Evolutionary conservation across 1,140 invertebrate genomes (phyloP).

Genomic region (Muscidifurax raptorellus): DNA sequence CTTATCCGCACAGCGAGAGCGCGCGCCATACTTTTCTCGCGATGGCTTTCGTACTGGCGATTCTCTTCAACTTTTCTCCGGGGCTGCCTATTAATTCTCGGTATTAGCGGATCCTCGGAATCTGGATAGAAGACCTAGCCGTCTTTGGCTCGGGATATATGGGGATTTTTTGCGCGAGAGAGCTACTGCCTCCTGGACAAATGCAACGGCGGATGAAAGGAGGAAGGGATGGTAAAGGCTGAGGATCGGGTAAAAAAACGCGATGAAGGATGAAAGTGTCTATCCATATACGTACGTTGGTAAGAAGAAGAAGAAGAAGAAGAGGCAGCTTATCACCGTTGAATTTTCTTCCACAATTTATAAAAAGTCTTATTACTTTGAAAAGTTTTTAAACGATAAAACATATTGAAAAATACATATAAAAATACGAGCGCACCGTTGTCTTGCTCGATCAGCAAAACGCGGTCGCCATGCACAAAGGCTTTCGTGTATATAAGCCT

Average conservation of each 20-base stretch:
- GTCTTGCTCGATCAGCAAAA: too few species aligned
- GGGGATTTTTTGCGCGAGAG: not conserved
- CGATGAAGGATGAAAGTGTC: slow-evolving; percentile 2
- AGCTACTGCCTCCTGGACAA: not conserved
- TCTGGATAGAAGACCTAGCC: not conserved
- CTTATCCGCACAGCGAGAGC: not conserved
- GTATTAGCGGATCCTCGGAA: not conserved
- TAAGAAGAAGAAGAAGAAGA: too few species aligned
- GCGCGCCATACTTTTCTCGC: not conserved
- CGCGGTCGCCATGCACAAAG: not conserved
- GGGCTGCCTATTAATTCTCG: not conserved
- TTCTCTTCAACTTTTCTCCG: slow-evolving; percentile 9
- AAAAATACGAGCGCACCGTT: too few species aligned
- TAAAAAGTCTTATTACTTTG: too few species aligned
- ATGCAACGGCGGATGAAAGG: not conserved
- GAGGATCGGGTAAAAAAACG: not conserved
- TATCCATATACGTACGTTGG: too few species aligned
- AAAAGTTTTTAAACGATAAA: too few species aligned
- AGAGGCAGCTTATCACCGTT: too few species aligned
- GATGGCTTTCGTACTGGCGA: slow-evolving; percentile 10
- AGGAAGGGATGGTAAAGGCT: not conserved
- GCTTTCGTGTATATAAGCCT: not conserved
- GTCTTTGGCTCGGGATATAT: not conserved
- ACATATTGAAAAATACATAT: too few species aligned
- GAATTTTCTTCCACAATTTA: too few species aligned